phyloP scores from a whole-genome alignment of 2,888 invertebrate species.

The Perizoma flavofasciatum region DNA sequence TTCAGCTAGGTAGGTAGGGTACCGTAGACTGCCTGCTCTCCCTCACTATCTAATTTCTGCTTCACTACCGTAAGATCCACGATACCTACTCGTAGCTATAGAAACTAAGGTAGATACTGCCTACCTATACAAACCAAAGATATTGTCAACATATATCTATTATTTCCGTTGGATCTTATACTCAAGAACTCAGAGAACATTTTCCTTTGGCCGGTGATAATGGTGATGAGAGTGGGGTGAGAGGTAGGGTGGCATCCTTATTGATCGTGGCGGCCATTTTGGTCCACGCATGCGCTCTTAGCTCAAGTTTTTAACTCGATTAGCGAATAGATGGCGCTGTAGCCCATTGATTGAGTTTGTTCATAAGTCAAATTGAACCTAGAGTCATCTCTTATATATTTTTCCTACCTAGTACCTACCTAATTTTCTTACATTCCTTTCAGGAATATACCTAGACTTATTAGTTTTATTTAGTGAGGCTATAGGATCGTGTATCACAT shows the following conservation, averaged over 20 bases:
- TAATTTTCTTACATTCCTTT: too few relatives aligned
- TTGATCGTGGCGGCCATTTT: constrained; percentile 78
- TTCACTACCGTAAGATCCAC: constrained; percentile 41
- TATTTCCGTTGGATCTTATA: constrained; percentile 43
- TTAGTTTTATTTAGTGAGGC: too few relatives aligned
- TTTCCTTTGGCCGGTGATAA: constrained; percentile 42
- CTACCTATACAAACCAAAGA: constrained; percentile 62
- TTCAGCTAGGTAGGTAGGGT: too few relatives aligned
- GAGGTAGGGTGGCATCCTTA: constrained; percentile 69
- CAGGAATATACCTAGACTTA: too few relatives aligned
- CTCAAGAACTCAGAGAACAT: constrained; percentile 37
- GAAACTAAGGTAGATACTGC: constrained; percentile 6
- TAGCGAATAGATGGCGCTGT: constrained; percentile 70
- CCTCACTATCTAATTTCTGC: constrained; percentile 12
- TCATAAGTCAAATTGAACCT: background rate
- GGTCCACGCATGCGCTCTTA: constrained; percentile 66
- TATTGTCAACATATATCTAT: constrained; percentile 59
- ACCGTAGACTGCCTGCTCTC: too few relatives aligned
- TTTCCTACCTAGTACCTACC: too few relatives aligned
- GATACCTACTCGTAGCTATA: constrained; percentile 25
- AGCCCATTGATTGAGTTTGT: constrained; percentile 24
- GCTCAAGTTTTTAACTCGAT: constrained; percentile 42
- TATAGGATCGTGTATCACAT: too few relatives aligned
- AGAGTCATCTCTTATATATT: background rate
- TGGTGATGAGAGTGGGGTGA: constrained; percentile 56